Evolutionary conservation across 2,888 invertebrate species (phyloP).

Genomic region (Chesias legatella): DNA sequence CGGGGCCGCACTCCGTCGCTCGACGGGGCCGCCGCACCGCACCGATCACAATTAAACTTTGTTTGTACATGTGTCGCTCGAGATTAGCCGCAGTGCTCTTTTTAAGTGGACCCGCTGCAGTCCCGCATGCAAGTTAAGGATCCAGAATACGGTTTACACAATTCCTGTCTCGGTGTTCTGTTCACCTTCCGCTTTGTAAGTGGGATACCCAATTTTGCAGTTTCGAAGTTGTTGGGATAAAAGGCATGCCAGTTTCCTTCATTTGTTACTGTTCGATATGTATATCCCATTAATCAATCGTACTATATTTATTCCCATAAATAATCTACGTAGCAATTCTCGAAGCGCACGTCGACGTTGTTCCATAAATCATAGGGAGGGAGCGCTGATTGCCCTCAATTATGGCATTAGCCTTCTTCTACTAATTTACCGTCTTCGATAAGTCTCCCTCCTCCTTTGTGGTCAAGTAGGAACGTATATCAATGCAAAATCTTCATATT

Average conservation of each 20-base stretch:
- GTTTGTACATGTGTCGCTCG: conserved; percentile 79
- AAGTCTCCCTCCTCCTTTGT: conserved; percentile 21
- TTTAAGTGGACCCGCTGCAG: conserved; percentile 73
- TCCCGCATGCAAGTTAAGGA: conserved; percentile 75
- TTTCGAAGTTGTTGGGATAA: conserved; percentile 1
- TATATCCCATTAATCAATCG: no score
- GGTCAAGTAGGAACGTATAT: conserved; percentile 2
- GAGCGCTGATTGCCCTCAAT: conserved; percentile 73
- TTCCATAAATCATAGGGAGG: conserved; percentile 69
- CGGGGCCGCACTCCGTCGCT: conserved; percentile 40
- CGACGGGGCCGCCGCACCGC: conserved; percentile 35
- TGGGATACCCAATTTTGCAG: not conserved
- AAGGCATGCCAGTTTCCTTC: no score
- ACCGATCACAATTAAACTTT: conserved; percentile 78
- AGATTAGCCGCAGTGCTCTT: conserved; percentile 78
- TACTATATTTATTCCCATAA: not conserved
- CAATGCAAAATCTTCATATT: no score
- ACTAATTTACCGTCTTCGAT: conserved; percentile 64
- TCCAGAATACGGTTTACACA: conserved; percentile 58
- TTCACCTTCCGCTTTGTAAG: conserved; percentile 14
- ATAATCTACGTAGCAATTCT: conserved; percentile 2
- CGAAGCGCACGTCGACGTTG: conserved; percentile 15
- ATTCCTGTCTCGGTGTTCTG: conserved; percentile 36
- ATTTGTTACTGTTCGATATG: no score
- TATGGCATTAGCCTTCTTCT: conserved; percentile 75